Base-by-base conservation (phyloP, 2,888 invertebrate species). In the Celastrina argiolus region DNA sequence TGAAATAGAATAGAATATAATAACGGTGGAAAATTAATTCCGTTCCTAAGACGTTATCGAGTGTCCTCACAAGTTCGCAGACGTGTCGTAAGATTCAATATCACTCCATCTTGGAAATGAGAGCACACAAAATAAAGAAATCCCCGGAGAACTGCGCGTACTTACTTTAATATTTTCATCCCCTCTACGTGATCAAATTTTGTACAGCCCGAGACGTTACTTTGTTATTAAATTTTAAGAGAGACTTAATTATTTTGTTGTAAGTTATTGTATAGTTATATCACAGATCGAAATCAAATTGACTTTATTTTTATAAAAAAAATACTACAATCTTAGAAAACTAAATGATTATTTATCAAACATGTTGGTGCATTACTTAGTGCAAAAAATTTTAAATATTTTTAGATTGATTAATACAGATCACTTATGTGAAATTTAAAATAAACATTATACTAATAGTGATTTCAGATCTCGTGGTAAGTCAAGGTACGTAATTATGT, bases 61-160 rank as follows among this genome's bases (percentile, higher is more conserved):
- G 59, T 16, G 61, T 39, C 61, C 61, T 61, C 22, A 61, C 61
- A 12, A 39, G 18, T 36, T 39, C 28, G n/a, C 61, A 61, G 61
- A 61, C 61, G 39, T 61, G 61, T 61, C 61, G 61, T 61, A 36
- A 39, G 61, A 61, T 61, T 39, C 39, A 61, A 61, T 61, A 61
- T 39, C 16, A 18, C 61, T 61, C 39, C 22, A 61, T 61, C 61
- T 61, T 36, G 36, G 39, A 39, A 18, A 61, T 61, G 61, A 36
- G 39, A 18, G 22, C 18, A 16, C 18, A 16, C 61, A 22, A 61
- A 34, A 61, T 61, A 61, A 39, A 39, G 34, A 39, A 61, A 22
- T 61, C 61, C 34, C 61, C 14, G 16, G 36, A 18, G 61, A 39
- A 61, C 14, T 61, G 22, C 10, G 61, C 58, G 28, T 58, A n/a